Conservation (phyloP, 2,113 vertebrate genomes). For the Odontophorus gujanensis region DNA sequence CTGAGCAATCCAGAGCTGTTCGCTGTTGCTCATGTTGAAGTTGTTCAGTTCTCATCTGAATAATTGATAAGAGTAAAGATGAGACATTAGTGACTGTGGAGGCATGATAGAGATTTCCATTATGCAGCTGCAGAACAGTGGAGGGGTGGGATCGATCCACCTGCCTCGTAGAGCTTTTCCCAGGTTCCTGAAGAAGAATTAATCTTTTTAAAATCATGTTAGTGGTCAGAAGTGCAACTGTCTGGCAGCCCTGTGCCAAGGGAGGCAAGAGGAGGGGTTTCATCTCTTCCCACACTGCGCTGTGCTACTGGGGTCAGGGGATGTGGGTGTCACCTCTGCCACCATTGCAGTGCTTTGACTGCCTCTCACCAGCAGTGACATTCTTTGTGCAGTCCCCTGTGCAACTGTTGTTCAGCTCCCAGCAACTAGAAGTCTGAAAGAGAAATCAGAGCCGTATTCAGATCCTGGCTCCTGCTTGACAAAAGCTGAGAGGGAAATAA, state of each 20-base stretch:
- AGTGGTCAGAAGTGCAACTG: background rate
- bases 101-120: constrained; percentile 44
- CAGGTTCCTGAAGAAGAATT: constrained; percentile 15
- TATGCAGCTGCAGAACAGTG: constrained; percentile 33
- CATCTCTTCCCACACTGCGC: background rate
- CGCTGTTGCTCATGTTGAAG: constrained; percentile 28
- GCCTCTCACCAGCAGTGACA: rapidly evolving
- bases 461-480: constrained; percentile 12
- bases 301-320: background rate
- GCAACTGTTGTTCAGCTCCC: background rate
- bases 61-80: constrained; percentile 65
- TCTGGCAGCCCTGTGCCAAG: rapidly evolving
- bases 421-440: background rate
- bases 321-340: background rate
- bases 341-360: background rate
- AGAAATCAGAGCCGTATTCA: constrained; percentile 47
- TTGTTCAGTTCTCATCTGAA: constrained; percentile 45
- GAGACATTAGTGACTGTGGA: constrained; percentile 59
- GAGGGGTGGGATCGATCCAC: constrained; percentile 30
- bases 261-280: background rate
- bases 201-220: constrained; percentile 8
- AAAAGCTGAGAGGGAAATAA: background rate
- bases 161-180: background rate
- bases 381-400: background rate
- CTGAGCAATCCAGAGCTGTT: background rate